Evolutionary conservation across 2,888 invertebrate species (phyloP).

Genomic region (Carterocephalus palaemon): DNA sequence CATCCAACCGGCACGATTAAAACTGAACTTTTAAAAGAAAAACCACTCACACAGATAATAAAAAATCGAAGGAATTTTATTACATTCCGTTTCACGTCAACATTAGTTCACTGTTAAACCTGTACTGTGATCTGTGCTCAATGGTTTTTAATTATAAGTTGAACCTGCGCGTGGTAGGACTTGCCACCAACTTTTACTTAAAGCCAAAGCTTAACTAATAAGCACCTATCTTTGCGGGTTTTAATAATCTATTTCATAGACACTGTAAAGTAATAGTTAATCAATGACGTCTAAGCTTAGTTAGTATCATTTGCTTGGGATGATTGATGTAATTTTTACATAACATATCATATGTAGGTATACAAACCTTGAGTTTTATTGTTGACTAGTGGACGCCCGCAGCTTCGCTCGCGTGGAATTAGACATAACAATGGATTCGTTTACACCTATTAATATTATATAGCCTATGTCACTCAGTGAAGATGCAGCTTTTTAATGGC

Average conservation of each 20-base stretch:
- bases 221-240: neutral
- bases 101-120: conserved; percentile 10
- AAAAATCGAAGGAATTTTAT: conserved; percentile 9
- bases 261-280: no score
- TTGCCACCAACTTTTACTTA: conserved; percentile 17
- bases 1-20: conserved; percentile 15
- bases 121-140: conserved; percentile 14
- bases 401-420: no score
- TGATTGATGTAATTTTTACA: no score
- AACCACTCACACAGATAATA: conserved; percentile 13
- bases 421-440: no score
- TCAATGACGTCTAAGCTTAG: no score
- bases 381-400: no score
- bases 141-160: conserved; percentile 20
- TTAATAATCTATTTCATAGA: neutral
- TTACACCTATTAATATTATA: no score
- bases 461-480: no score
- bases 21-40: conserved; percentile 1
- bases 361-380: no score
- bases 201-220: conserved; percentile 8
- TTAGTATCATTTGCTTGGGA: no score
- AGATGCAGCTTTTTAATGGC: no score
- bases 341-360: no score
- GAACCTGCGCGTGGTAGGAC: conserved; percentile 17
- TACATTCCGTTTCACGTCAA: conserved; percentile 15